Percentiles rank a stretch among this genome's conserved stretches.
Evolutionary conservation across 2,888 invertebrate species (phyloP).

Genomic region (Dasysyrphus albostriatus): DNA sequence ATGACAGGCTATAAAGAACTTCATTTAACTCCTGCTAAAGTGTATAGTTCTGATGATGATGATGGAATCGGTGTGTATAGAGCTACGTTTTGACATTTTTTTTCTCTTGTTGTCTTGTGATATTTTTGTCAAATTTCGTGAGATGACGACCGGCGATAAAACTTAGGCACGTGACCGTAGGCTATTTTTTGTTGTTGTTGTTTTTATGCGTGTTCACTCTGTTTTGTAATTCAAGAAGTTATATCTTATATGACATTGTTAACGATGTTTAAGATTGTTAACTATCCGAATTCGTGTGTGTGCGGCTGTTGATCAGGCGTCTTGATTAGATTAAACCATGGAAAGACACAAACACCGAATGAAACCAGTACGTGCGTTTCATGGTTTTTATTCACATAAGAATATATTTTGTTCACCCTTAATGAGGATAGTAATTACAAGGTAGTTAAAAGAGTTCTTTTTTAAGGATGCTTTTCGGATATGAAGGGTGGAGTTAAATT

Average conservation of each 20-base stretch:
- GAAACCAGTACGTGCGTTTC: conserved; percentile 56
- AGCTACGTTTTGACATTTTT: conserved; percentile 32
- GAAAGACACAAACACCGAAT: conserved; percentile 65
- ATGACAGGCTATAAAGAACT: conserved; percentile 48
- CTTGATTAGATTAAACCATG: conserved; percentile 74
- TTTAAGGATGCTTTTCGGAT: not conserved
- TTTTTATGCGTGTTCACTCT: conserved; percentile 27
- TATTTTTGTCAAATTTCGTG: conserved; percentile 1
- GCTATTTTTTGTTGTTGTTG: conserved; percentile 40
- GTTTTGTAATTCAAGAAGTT: conserved; percentile 49
- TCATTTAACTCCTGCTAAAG: conserved; percentile 51
- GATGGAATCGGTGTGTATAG: conserved; percentile 52
- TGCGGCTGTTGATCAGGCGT: conserved; percentile 30
- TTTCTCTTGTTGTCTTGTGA: not conserved
- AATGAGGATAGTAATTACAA: conserved; percentile 67
- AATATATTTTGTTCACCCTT: conserved; percentile 34
- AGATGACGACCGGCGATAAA: conserved; percentile 58
- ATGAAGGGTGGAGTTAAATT: conserved; percentile 1
- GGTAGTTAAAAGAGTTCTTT: conserved; percentile 56
- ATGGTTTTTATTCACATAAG: conserved; percentile 19
- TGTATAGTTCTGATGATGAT: conserved; percentile 40
- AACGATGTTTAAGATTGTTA: conserved; percentile 71
- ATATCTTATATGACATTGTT: conserved; percentile 71
- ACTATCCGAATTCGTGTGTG: conserved; percentile 54
- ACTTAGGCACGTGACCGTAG: conserved; percentile 71